phyloP scores from a whole-genome alignment of 2,113 vertebrate genomes.

The Oceanites oceanicus region DNA sequence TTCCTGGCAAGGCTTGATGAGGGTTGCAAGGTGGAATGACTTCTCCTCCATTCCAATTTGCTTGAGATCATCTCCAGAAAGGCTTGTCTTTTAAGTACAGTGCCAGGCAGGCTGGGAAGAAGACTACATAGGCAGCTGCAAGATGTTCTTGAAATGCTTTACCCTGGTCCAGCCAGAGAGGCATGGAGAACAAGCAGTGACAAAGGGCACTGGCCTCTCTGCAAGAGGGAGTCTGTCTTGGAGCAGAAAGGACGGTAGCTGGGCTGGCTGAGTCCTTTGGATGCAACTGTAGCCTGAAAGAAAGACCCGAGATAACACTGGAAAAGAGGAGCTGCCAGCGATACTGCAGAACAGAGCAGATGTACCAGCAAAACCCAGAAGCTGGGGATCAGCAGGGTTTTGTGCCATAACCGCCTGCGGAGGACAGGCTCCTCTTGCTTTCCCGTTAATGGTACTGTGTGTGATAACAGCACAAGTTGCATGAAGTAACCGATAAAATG shows the following conservation, averaged over 20 bases:
- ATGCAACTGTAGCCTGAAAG: background rate
- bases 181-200: background rate
- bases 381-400: background rate
- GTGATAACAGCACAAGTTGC: background rate
- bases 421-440: background rate
- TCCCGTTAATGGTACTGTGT: background rate
- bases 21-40: background rate
- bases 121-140: background rate
- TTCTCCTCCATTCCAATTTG: background rate
- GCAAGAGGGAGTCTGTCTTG: background rate
- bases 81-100: background rate
- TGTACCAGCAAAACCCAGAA: background rate
- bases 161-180: background rate
- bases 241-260: background rate
- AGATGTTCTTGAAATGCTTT: background rate
- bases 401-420: background rate
- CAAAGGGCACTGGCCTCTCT: background rate
- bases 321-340: background rate
- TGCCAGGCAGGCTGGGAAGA: background rate
- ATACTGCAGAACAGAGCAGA: background rate
- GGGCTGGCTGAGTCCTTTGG: background rate
- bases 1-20: background rate
- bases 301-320: background rate
- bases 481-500: accelerated
- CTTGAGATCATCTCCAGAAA: background rate